A percentile compares a stretch with the other conserved stretches of the same genome.
These are phyloP conservation scores for Peromyscus leucopus DNA, from an alignment of 2,113 vertebrate species.

Conservation along the genomic window DNA sequence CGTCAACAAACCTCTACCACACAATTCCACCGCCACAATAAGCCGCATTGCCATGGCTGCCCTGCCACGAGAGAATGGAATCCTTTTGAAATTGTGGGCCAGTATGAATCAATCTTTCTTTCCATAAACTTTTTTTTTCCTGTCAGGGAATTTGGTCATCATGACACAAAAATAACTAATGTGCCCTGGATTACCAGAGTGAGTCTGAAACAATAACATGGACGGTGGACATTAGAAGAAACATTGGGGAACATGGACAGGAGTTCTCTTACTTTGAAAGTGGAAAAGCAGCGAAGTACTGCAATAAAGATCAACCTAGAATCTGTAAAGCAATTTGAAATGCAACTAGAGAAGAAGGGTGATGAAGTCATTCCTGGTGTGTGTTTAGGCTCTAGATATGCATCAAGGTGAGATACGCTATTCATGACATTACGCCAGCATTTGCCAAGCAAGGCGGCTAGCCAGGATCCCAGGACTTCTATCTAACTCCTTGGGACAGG, in stretches of 20 bases:
- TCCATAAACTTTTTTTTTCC: not conserved
- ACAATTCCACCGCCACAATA: not conserved
- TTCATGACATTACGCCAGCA: not conserved
- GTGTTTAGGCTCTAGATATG: not conserved
- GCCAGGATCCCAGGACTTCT: not conserved
- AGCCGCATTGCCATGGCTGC: not conserved
- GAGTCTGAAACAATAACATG: not conserved
- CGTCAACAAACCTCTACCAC: not conserved
- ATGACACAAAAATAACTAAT: not conserved
- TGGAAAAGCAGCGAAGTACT: not conserved
- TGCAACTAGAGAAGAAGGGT: not conserved
- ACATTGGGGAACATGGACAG: too few species aligned
- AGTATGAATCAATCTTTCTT: not conserved
- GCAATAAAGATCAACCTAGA: not conserved
- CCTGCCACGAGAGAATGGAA: not conserved
- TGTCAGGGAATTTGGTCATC: not conserved
- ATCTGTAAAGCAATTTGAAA: not conserved
- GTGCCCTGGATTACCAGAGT: not conserved
- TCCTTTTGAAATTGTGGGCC: not conserved
- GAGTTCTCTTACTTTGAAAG: not conserved
- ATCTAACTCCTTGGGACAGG: not conserved
- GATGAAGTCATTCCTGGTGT: not conserved
- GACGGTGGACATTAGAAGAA: not conserved
- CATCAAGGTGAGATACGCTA: not conserved
- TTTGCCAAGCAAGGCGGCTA: not conserved